These are phyloP conservation scores for Steinernema khuongi DNA, from an alignment of 1,140 invertebrate species.

Conservation along the genomic window DNA sequence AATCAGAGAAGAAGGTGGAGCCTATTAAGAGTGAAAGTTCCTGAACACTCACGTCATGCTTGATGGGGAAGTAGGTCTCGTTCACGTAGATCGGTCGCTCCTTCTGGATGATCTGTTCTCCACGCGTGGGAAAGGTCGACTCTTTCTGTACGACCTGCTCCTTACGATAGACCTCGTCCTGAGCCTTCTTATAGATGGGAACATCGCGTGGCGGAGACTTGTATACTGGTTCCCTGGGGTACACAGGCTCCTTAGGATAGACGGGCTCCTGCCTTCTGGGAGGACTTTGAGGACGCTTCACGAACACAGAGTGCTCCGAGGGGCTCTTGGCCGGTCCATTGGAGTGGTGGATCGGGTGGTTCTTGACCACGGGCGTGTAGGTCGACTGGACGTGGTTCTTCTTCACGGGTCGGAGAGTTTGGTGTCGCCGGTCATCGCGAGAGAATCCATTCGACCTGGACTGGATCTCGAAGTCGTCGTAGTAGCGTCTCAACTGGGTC, in stretches of 20 bases:
- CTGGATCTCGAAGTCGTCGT: constrained; percentile 2
- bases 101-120: too few species aligned
- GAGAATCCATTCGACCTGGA: neutral
- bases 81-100: neutral
- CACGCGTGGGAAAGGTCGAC: too few species aligned
- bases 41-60: neutral
- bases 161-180: too few species aligned
- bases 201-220: too few species aligned
- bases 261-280: neutral
- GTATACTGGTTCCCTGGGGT: too few species aligned
- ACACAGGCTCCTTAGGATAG: neutral
- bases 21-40: neutral
- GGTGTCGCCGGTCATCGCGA: neutral
- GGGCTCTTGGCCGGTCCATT: neutral
- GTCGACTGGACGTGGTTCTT: neutral
- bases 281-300: neutral
- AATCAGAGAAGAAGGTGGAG: neutral
- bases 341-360: neutral
- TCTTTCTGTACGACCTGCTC: too few species aligned
- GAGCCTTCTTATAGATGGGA: too few species aligned
- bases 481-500: neutral
- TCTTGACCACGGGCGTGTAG: neutral
- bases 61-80: neutral
- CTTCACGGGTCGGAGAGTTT: neutral
- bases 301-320: neutral